Evolutionary conservation across 1,140 invertebrate genomes (phyloP), one percentile per base, ranked within the genome.

Genomic region (Caenorhabditis elegans): DNA sequence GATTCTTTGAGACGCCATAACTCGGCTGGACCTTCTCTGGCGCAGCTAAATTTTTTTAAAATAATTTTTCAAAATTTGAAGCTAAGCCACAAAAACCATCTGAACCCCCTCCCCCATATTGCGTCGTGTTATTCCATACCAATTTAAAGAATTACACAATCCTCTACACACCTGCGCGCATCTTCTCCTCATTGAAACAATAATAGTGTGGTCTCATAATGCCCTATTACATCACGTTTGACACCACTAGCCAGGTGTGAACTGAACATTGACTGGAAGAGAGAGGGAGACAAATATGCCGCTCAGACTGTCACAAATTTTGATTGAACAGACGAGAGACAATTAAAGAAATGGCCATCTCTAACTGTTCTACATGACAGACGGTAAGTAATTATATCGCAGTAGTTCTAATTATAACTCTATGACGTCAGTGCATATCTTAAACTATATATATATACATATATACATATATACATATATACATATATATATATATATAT

Each of bases 131-230:
- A n/a, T n/a, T n/a, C n/a, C n/a, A n/a, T n/a, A n/a, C n/a, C n/a
- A n/a, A n/a, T n/a, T n/a, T n/a, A n/a, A n/a, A n/a, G n/a, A 19
- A 70, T 70, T 70, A 34, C 60, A 70, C 39, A 70, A 39, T 70
- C 15, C 31, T 6, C 3, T 70, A 39, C 3, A 39, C 60, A 70
- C n/a, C 31, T 70, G 60, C 8, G 39, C 39, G 39, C 15, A 15
- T 31, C 22, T 53, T 26, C 19, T 17, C 10, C 22, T 31, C 15
- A 3, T 31, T 31, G 53, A 34, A 24, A 43, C 10, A 70, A 70
- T 39, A 39, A 70, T 39, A 3, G 15, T 70, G n/a, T 22, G 49
- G 22, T 3, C 2, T 6, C 5, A 53, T 24, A 53, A 53, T 53
- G 13, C n/a, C 60, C 17, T 43, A 39, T 70, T 43, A 70, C 60